Base-by-base conservation (phyloP, 2,888 invertebrate genomes). In the Pterostichus madidus region DNA sequence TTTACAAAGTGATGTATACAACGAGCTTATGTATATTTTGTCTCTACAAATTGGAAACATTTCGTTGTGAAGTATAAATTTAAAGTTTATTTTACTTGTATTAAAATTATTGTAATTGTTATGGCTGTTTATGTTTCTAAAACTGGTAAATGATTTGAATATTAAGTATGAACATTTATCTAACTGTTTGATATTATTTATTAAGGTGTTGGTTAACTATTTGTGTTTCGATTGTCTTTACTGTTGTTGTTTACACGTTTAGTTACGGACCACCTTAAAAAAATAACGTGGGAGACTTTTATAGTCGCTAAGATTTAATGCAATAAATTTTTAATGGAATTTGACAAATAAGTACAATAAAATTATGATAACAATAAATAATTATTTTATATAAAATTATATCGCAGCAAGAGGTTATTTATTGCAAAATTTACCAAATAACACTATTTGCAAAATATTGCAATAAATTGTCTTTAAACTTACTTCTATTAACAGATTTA, bases 21-120 rank as follows among this genome's bases (percentile, higher is more conserved):
- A 75, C 49, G 17, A 13, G 35, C 44, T 71, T 35, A 44, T 68
- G 52, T 80, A 32, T 68, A 71, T 80, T 80, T 77, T 80, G 80
- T 80, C 80, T 80, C 24, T 73, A 80, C 80, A 80, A 80, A 80
- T 80, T 80, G 80, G 80, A 73, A 71, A 80, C 53, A 56, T 17
- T 71, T 71, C 39, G 32, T 35, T 73, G 52, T 24, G 11, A 15
- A 39, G 10, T 31, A 78, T 61, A 59, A 46, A 78, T 78, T 44
- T 44, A 61, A 75, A n/a, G 10, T 75, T 75, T 49, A 75, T 75
- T 75, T 75, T 46, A 71, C 73, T 71, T 71, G 64, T 61, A 79
- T 64, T 68, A 80, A 73, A 80, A 80, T 80, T 71, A 80, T 80
- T 53, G 56, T 80, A 52, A 68, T 80, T 68, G 71, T 80, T 80